These are phyloP conservation scores for Turritopsis rubra DNA, from an alignment of 30 jellyfish, hydroid and myxozoan species.

Conservation along the genomic window DNA sequence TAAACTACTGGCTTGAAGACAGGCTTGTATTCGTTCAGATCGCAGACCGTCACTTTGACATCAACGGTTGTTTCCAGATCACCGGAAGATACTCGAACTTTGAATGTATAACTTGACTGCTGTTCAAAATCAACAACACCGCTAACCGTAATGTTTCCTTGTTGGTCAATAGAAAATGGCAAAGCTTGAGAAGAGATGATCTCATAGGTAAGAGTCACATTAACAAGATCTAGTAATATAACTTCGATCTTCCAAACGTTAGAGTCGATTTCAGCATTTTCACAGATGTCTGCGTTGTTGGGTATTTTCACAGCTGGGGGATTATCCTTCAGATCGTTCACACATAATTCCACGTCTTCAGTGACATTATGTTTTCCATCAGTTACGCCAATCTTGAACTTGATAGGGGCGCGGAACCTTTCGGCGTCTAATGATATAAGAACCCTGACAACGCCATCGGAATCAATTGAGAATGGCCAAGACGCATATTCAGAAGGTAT, in stretches of 20 bases:
- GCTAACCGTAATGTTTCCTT: neutral
- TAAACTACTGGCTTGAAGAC: neutral
- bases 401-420: neutral
- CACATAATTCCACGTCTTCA: neutral
- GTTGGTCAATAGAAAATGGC: neutral
- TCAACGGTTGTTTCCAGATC: neutral
- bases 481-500: neutral
- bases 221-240: neutral
- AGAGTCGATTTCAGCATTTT: neutral
- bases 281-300: neutral
- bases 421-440: neutral
- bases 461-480: neutral
- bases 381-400: neutral
- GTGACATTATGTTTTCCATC: conserved; percentile 7
- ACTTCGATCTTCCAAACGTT: neutral
- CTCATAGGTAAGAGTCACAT: neutral
- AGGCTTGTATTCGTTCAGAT: conserved; percentile 11
- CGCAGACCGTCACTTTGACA: conserved; percentile 1
- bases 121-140: conserved; percentile 1
- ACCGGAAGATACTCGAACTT: neutral
- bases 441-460: neutral
- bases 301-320: conserved; percentile 7
- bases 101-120: neutral
- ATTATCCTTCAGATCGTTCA: neutral
- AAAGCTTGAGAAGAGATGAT: neutral